Conservation (phyloP, 2,797 vertebrate species). For the Parauchenoglanis punctatus region DNA sequence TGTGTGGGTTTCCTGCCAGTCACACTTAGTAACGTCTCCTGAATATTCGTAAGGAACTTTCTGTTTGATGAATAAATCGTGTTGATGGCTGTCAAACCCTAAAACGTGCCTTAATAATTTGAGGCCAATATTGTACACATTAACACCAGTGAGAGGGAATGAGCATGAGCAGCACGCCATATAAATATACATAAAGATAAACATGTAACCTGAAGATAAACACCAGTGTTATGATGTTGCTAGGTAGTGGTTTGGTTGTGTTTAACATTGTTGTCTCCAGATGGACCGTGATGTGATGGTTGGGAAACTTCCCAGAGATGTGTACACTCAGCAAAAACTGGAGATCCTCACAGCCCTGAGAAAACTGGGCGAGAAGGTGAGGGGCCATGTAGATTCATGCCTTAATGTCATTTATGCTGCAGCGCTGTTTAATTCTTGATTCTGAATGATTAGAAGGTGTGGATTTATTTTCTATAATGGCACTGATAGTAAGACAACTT, state of each 20-base stretch:
- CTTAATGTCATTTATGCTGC: background rate
- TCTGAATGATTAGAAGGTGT: background rate
- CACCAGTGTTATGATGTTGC: too few relatives aligned
- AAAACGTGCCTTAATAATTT: background rate
- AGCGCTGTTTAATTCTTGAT: background rate
- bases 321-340: slow-evolving; percentile 91
- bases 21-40: too few relatives aligned
- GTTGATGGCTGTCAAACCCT: background rate
- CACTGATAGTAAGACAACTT: background rate
- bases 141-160: background rate
- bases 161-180: background rate
- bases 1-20: too few relatives aligned
- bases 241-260: background rate
- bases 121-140: too few relatives aligned
- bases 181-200: background rate
- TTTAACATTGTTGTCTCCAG: slow-evolving; percentile 65
- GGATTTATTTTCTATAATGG: background rate
- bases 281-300: slow-evolving; percentile 97
- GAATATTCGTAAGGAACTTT: background rate
- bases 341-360: slow-evolving; percentile 94
- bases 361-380: slow-evolving; percentile 96
- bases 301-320: slow-evolving; percentile 84
- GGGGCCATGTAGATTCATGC: slow-evolving; percentile 9
- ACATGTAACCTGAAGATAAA: background rate
- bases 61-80: background rate